These are phyloP conservation scores for Cryptops parisi DNA, from an alignment of 2,888 invertebrate genomes.

Conservation along the genomic window DNA sequence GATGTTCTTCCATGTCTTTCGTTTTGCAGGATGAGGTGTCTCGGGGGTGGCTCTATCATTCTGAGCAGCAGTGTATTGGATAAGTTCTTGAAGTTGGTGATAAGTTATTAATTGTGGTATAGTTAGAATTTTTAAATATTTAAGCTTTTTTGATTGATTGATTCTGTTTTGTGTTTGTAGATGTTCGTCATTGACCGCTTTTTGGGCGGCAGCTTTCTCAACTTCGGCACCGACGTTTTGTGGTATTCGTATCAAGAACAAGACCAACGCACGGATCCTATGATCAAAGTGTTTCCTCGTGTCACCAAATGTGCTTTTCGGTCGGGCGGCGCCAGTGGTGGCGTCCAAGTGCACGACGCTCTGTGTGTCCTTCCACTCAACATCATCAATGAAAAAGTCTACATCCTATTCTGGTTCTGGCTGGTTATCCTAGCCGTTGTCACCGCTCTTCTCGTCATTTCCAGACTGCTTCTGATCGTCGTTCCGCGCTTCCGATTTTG, in stretches of 20 bases:
- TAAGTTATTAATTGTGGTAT: too few relatives aligned
- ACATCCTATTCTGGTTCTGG: conserved; percentile 23
- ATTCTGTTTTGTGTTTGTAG: conserved; percentile 26
- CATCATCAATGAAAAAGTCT: conserved; percentile 27
- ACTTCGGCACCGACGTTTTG: conserved; percentile 24
- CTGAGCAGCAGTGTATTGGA: too few relatives aligned
- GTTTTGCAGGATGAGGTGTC: too few relatives aligned
- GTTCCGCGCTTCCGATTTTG: too few relatives aligned
- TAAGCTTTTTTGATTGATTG: conserved; percentile 25
- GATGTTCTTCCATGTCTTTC: too few relatives aligned
- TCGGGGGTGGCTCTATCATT: too few relatives aligned
- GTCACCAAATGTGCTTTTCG: conserved; percentile 27
- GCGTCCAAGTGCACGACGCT: conserved; percentile 25
- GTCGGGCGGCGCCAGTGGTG: conserved; percentile 26
- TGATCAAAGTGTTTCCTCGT: conserved; percentile 25
- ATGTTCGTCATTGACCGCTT: conserved; percentile 26
- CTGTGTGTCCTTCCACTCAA: conserved; percentile 28
- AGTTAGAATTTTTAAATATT: conserved; percentile 24
- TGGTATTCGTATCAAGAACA: conserved; percentile 21
- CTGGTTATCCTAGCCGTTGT: conserved; percentile 19
- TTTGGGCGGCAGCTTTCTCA: conserved; percentile 24
- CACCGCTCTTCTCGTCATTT: too few relatives aligned
- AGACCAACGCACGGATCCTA: conserved; percentile 22
- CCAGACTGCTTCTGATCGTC: too few relatives aligned
- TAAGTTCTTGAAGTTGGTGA: too few relatives aligned